phyloP scores from a whole-genome alignment of 2,888 invertebrate genomes.

The Chymomyza procnemis region DNA sequence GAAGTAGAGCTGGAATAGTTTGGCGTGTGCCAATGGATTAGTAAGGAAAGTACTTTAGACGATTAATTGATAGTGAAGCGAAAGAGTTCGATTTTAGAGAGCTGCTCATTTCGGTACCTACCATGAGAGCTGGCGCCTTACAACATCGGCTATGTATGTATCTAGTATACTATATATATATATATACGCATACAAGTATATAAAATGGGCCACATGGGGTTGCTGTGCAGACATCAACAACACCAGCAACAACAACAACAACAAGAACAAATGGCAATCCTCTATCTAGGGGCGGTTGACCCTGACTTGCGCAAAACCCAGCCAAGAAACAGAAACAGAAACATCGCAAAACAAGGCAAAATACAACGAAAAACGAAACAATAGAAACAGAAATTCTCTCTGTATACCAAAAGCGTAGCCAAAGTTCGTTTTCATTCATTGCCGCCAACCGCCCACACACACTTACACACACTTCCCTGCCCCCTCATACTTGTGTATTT shows the following conservation, averaged over 20 bases:
- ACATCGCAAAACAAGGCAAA: conserved; percentile 19
- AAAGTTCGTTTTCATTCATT: conserved; percentile 64
- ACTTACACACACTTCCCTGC: no score
- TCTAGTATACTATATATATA: conserved; percentile 11
- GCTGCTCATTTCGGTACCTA: no score
- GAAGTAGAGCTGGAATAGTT: neutral
- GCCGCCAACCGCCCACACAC: conserved; percentile 34
- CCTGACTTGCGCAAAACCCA: conserved; percentile 75
- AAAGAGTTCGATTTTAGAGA: neutral
- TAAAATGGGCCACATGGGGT: conserved; percentile 61
- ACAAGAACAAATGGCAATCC: conserved; percentile 23
- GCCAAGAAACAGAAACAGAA: conserved; percentile 19
- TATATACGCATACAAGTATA: conserved; percentile 13
- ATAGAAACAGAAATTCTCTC: conserved; percentile 22
- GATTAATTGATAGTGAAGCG: neutral
- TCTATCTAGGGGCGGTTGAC: conserved; percentile 64
- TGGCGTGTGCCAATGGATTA: conserved; percentile 30
- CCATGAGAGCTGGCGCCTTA: neutral
- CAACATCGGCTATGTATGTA: conserved; percentile 11
- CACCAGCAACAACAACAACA: conserved; percentile 6
- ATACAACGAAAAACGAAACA: conserved; percentile 34
- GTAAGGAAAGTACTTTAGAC: conserved; percentile 8
- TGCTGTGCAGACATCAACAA: conserved; percentile 48
- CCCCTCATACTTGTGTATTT: neutral
- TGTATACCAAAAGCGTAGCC: conserved; percentile 22